A percentile compares a stretch with the other conserved stretches of the same genome.
These are phyloP conservation scores for Lypha dubia DNA, from an alignment of 2,888 invertebrate species.

Conservation along the genomic window DNA sequence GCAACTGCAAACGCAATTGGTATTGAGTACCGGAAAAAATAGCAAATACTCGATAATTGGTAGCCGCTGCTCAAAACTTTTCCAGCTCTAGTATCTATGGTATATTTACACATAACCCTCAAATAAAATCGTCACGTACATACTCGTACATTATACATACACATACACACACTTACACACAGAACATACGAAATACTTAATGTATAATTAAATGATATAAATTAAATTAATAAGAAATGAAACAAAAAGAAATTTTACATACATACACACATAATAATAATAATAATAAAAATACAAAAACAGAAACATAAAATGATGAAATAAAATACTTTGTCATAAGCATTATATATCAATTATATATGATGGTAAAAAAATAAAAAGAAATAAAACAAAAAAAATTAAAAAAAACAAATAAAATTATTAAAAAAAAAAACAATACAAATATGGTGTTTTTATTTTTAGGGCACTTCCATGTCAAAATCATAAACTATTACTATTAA, in stretches of 20 bases:
- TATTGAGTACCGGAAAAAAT: too few relatives aligned
- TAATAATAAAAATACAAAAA: constrained; percentile 50
- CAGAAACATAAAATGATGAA: constrained; percentile 73
- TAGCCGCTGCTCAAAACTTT: too few relatives aligned
- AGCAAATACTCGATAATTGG: too few relatives aligned
- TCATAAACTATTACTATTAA: too few relatives aligned
- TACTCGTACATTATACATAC: background rate
- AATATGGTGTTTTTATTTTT: constrained; percentile 48
- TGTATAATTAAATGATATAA: constrained; percentile 56
- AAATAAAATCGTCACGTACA: too few relatives aligned
- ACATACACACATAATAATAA: constrained; percentile 78
- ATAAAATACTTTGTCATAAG: constrained; percentile 74
- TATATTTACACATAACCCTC: too few relatives aligned
- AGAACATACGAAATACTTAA: constrained; percentile 42
- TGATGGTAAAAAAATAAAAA: constrained; percentile 64
- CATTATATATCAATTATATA: constrained; percentile 73
- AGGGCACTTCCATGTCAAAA: background rate
- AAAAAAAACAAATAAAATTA: constrained; percentile 70
- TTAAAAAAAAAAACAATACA: constrained; percentile 65
- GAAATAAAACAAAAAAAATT: constrained; percentile 47
- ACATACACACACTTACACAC: constrained; percentile 32
- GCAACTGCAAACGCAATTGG: too few relatives aligned
- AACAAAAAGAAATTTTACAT: constrained; percentile 75
- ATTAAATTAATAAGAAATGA: constrained; percentile 62
- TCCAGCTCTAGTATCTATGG: too few relatives aligned